Conservation (phyloP, 2,888 invertebrate genomes). For the Cephus pulcher region DNA sequence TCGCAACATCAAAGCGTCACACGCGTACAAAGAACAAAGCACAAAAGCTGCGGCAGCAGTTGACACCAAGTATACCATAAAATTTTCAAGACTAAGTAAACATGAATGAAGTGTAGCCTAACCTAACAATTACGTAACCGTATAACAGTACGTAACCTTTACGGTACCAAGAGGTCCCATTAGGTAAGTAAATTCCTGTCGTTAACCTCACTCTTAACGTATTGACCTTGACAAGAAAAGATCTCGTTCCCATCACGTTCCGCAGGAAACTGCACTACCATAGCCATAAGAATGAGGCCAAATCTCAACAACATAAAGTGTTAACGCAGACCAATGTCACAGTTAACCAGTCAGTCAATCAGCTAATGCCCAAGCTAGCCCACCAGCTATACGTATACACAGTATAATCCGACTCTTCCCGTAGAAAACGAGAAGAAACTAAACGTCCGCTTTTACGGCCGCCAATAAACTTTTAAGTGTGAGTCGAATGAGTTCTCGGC, state of each 20-base stretch:
- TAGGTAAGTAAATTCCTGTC: neutral
- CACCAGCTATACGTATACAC: neutral
- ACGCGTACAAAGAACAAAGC: neutral
- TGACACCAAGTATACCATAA: neutral
- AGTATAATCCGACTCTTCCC: constrained; percentile 4
- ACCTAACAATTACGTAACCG: neutral
- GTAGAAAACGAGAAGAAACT: constrained; percentile 56
- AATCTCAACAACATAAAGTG: neutral
- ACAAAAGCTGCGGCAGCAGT: neutral
- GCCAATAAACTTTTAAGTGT: constrained; percentile 67
- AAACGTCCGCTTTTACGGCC: constrained; percentile 62
- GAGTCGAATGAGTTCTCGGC: constrained; percentile 55
- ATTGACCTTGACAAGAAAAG: neutral
- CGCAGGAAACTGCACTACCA: neutral
- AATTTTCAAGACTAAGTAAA: neutral
- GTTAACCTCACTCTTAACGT: neutral
- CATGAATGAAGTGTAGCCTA: neutral
- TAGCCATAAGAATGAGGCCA: neutral
- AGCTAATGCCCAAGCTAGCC: neutral
- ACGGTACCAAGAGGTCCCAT: neutral
- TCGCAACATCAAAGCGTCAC: neutral
- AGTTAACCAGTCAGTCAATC: neutral
- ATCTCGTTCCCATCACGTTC: neutral
- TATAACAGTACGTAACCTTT: neutral
- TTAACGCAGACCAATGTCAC: neutral